These are phyloP conservation scores for Perca schrenkii DNA, from an alignment of 2,113 vertebrate genomes.

Conservation along the genomic window DNA sequence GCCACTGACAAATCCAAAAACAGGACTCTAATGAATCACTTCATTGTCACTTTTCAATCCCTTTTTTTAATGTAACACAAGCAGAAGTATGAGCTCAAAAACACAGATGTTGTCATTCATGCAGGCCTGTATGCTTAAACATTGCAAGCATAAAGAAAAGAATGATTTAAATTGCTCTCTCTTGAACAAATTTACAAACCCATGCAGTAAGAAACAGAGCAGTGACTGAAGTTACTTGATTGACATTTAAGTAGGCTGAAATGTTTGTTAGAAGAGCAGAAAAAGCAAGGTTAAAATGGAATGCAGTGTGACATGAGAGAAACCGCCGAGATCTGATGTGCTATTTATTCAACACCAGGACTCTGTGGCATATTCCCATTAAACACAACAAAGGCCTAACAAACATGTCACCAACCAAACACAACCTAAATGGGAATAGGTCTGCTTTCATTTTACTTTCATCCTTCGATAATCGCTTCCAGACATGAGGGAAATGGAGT, in stretches of 20 bases:
- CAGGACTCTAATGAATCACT: neutral
- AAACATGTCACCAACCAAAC: constrained; percentile 61
- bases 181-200: neutral
- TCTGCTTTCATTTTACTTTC: constrained; percentile 56
- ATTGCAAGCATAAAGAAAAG: neutral
- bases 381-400: constrained; percentile 55
- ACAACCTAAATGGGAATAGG: constrained; percentile 59
- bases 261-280: constrained; percentile 22
- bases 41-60: no score
- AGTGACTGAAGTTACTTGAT: constrained; percentile 16
- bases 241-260: constrained; percentile 39
- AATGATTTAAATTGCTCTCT: neutral
- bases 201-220: neutral
- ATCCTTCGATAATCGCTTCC: constrained; percentile 49
- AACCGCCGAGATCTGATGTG: constrained; percentile 1
- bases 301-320: constrained; percentile 36
- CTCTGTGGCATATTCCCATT: constrained; percentile 48
- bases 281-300: constrained; percentile 32
- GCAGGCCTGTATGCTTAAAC: neutral
- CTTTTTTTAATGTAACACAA: neutral
- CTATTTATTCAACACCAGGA: constrained; percentile 7
- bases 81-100: neutral
- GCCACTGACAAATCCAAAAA: neutral
- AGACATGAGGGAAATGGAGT: constrained; percentile 59
- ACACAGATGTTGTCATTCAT: neutral